Conservation (phyloP, 2,888 invertebrate species). For the Trissolcus brochymenae region DNA sequence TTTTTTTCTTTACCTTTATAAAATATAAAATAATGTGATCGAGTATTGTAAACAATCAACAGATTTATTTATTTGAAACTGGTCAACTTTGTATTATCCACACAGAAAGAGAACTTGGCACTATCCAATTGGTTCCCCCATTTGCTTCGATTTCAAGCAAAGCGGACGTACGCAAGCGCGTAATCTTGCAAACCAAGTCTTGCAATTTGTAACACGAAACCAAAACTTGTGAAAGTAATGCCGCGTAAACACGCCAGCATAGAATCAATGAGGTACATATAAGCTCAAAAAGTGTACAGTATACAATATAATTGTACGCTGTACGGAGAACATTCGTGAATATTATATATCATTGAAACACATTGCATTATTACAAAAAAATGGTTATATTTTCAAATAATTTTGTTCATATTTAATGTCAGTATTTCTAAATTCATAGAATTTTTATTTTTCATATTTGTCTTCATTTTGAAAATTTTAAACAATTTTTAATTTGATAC, state of each 20-base stretch:
- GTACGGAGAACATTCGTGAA: constrained; percentile 48
- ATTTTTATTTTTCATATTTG: no score
- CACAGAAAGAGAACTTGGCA: no score
- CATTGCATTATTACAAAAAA: no score
- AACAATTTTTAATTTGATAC: background rate
- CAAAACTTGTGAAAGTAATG: constrained; percentile 57
- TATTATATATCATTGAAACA: background rate
- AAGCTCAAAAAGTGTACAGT: constrained; percentile 38
- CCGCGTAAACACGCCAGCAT: constrained; percentile 59
- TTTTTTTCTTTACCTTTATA: no score
- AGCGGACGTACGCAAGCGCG: constrained; percentile 27
- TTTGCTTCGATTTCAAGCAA: constrained; percentile 5
- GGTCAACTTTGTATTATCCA: no score
- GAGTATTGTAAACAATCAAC: no score
- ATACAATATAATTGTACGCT: constrained; percentile 50
- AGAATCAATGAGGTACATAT: constrained; percentile 48
- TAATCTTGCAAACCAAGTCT: constrained; percentile 41
- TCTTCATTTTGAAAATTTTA: background rate
- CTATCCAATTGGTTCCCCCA: no score
- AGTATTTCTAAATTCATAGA: no score
- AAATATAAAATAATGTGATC: no score
- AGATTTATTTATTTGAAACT: no score
- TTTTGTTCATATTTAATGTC: no score
- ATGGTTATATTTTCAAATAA: no score
- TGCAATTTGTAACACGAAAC: constrained; percentile 65